Conservation (phyloP, 2,113 vertebrate species). For the Anhinga rufa region DNA sequence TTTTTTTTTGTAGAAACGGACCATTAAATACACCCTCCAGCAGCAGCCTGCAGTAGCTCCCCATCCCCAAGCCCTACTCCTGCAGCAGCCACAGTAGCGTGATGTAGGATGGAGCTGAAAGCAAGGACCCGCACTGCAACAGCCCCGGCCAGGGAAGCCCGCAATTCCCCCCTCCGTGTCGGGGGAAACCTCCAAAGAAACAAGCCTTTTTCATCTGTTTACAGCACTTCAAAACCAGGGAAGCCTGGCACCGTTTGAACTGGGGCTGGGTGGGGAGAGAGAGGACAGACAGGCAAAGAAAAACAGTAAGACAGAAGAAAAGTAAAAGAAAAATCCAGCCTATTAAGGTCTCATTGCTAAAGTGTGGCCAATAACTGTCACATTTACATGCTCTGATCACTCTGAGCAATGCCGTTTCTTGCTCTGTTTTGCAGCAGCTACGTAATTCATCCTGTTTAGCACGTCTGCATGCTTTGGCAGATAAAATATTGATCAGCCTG, state of each 20-base stretch:
- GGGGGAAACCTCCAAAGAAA: neutral
- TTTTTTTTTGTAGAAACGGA: neutral
- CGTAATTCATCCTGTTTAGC: conserved; percentile 46
- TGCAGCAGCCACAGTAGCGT: rapidly evolving
- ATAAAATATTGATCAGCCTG: conserved; percentile 80
- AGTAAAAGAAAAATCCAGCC: neutral
- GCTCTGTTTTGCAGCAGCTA: neutral
- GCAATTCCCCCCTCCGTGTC: neutral
- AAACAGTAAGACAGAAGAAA: neutral
- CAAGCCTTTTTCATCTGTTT: neutral
- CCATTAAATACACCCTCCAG: neutral
- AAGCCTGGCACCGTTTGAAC: neutral
- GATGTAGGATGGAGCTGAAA: neutral
- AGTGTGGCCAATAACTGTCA: neutral
- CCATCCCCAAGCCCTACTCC: neutral
- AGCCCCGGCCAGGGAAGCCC: neutral
- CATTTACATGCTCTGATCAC: neutral
- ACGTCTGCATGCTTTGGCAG: conserved; percentile 64
- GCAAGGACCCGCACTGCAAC: rapidly evolving
- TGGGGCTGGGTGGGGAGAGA: too few species aligned
- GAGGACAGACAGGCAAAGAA: neutral
- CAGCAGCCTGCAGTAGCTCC: neutral
- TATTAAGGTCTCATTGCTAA: neutral
- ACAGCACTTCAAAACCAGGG: neutral
- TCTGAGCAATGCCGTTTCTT: neutral